phyloP scores from a whole-genome alignment of 64 coral and sea anemone species.

The Montipora foliosa region DNA sequence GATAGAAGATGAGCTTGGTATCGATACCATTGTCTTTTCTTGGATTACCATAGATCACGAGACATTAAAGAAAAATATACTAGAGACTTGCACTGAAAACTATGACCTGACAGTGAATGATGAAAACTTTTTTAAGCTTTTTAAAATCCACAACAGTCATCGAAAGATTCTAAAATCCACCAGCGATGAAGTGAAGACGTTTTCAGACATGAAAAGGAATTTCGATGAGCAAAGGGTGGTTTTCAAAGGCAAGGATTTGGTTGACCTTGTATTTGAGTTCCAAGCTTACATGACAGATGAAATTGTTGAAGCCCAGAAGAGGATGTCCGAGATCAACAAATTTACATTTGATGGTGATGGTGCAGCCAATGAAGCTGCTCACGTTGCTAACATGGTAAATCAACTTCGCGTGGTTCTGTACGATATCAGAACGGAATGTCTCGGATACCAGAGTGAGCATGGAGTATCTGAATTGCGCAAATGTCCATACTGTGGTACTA shows the following conservation, averaged over 20 bases:
- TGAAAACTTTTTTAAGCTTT: constrained; percentile 26
- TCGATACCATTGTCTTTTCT: constrained; percentile 42
- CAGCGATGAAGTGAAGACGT: constrained; percentile 8
- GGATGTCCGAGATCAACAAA: constrained; percentile 42
- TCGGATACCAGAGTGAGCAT: constrained; percentile 50
- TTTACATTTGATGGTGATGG: constrained; percentile 58
- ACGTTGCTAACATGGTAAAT: constrained; percentile 62
- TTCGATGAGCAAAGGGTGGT: not conserved
- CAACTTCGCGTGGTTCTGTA: constrained; percentile 51
- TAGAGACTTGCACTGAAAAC: not conserved
- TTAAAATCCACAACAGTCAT: constrained; percentile 33
- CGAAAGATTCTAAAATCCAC: constrained; percentile 20
- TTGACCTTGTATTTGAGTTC: constrained; percentile 65
- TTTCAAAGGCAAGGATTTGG: constrained; percentile 35
- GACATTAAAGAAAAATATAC: not conserved
- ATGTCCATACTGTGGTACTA: constrained; percentile 8
- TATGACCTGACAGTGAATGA: not conserved
- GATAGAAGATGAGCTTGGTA: constrained; percentile 42
- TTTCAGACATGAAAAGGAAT: constrained; percentile 10
- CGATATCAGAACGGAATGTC: constrained; percentile 58
- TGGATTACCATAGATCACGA: not conserved
- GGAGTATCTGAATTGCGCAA: constrained; percentile 40
- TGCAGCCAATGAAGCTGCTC: constrained; percentile 57
- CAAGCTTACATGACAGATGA: constrained; percentile 62
- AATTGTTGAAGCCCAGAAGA: constrained; percentile 58